Conservation (phyloP, 2,888 invertebrate genomes). For the Imbricaverruca yamaguchii region DNA sequence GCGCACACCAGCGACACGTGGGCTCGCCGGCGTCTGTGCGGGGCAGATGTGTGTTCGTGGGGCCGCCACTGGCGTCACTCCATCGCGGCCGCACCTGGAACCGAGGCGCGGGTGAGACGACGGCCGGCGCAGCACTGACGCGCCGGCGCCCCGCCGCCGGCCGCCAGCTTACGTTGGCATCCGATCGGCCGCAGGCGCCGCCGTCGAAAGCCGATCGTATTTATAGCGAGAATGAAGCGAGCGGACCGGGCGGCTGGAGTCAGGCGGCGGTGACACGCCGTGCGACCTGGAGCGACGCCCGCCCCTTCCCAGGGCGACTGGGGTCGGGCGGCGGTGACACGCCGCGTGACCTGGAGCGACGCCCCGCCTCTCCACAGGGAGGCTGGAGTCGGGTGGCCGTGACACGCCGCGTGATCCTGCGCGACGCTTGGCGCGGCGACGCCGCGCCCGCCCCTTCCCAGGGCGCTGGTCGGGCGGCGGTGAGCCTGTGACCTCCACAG, state of each 20-base stretch:
- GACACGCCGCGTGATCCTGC: neutral
- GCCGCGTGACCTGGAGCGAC: neutral
- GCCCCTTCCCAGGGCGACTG: neutral
- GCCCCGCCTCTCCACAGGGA: neutral
- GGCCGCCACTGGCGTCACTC: neutral
- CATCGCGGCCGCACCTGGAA: neutral
- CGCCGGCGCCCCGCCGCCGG: neutral
- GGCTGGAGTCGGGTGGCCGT: neutral
- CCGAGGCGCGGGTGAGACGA: neutral
- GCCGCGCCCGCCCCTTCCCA: neutral
- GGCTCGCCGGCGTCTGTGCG: neutral
- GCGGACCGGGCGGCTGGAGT: neutral
- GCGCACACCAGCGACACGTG: neutral
- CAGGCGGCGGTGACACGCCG: neutral
- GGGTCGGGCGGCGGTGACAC: neutral
- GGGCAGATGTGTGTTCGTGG: neutral
- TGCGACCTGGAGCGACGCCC: neutral
- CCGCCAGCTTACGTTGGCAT: constrained; percentile 16
- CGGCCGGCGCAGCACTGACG: neutral
- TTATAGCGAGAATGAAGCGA: constrained; percentile 7
- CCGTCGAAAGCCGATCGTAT: neutral
- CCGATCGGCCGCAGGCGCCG: neutral
- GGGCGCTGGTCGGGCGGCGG: neutral
- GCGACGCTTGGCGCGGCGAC: too few species aligned
- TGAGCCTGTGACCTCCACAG: neutral